A percentile compares a stretch with the other conserved stretches of the same genome.
Conservation (phyloP, 2,797 vertebrate genomes). For the Notolabrus celidotus region DNA sequence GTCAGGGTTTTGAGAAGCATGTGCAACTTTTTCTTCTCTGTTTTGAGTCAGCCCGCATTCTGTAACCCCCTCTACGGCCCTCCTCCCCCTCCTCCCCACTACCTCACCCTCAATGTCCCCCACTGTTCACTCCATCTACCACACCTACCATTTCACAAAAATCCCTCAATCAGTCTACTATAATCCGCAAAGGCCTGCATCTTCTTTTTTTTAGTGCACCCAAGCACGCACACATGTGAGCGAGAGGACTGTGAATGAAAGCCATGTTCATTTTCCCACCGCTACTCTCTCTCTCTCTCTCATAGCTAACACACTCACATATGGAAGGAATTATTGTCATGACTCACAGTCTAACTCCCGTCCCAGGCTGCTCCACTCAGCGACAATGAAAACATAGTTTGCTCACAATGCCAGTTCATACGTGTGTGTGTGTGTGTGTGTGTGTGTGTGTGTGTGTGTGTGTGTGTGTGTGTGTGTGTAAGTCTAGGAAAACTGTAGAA, state of each 20-base stretch:
- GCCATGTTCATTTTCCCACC: conserved; percentile 64
- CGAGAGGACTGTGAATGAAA: conserved; percentile 60
- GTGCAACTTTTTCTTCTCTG: conserved; percentile 30
- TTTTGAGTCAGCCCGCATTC: conserved; percentile 52
- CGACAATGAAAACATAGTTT: conserved; percentile 83
- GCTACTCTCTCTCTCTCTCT: conserved; percentile 52
- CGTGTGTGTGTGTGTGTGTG: conserved; percentile 25
- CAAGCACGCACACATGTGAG: neutral
- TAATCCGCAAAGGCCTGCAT: conserved; percentile 45
- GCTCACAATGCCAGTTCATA: conserved; percentile 50
- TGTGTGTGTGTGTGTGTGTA: conserved; percentile 24
- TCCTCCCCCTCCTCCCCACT: conserved; percentile 38
- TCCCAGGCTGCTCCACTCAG: conserved; percentile 75
- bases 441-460: conserved; percentile 28
- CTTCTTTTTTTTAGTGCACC: neutral
- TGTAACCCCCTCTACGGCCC: conserved; percentile 54
- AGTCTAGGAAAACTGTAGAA: conserved; percentile 42
- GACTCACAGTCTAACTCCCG: conserved; percentile 83
- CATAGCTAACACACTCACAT: conserved; percentile 77
- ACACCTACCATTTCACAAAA: conserved; percentile 56
- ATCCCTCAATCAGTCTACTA: conserved; percentile 72
- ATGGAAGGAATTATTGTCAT: conserved; percentile 87
- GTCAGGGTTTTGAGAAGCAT: conserved; percentile 16
- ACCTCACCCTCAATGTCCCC: conserved; percentile 64
- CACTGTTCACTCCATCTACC: conserved; percentile 63